phyloP scores from a whole-genome alignment of 2,797 vertebrate genomes.

The Garrulus glandarius region DNA sequence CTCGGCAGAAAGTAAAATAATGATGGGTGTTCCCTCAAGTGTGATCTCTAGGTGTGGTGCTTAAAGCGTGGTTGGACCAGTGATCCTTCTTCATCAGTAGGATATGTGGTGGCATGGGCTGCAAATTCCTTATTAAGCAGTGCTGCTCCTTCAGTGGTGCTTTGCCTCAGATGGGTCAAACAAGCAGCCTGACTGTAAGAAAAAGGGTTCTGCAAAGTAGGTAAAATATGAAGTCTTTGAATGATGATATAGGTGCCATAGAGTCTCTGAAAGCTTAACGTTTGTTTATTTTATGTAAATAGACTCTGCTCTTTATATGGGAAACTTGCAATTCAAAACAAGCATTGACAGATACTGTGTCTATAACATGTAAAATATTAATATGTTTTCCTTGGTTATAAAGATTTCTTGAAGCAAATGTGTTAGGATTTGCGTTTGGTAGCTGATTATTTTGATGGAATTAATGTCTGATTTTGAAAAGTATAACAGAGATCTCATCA shows the following conservation, averaged over 20 bases:
- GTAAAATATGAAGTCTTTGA: not conserved
- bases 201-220: not conserved
- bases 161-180: not conserved
- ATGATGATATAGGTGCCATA: not conserved
- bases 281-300: not conserved
- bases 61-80: not conserved
- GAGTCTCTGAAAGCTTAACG: not conserved
- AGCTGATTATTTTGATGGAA: not conserved
- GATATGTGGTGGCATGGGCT: not conserved
- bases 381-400: not conserved
- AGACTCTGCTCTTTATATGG: not conserved
- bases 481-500: not conserved
- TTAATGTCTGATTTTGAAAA: constrained; percentile 13
- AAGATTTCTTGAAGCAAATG: not conserved
- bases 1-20: not conserved
- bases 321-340: constrained; percentile 12
- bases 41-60: not conserved
- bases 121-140: not conserved
- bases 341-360: not conserved
- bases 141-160: not conserved
- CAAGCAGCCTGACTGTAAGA: not conserved
- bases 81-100: not conserved
- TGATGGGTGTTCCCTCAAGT: not conserved
- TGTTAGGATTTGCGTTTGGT: constrained; percentile 20
- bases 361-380: not conserved